Percentiles rank a stretch among this genome's conserved stretches.
Evolutionary conservation across 2,888 invertebrate species (phyloP).

Genomic region (Drosophila austrosaltans): DNA sequence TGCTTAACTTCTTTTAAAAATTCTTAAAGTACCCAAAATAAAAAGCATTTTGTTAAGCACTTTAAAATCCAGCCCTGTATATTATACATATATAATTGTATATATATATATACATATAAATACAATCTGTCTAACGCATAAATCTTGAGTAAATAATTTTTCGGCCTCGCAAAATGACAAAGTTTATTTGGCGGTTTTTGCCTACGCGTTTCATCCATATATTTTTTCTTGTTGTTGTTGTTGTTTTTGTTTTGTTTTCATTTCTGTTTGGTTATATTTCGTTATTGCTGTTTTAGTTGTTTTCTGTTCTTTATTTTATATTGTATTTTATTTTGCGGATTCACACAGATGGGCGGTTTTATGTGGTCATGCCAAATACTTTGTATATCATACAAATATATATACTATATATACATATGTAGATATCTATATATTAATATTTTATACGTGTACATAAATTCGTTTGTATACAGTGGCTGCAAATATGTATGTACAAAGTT

Average conservation of each 20-base stretch:
- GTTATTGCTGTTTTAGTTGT: constrained; percentile 2
- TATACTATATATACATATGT: constrained; percentile 4
- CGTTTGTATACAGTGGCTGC: not conserved
- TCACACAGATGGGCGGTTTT: constrained; percentile 55
- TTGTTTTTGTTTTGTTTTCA: constrained; percentile 6
- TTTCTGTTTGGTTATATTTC: constrained; percentile 8
- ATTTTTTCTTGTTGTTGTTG: not conserved
- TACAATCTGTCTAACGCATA: constrained; percentile 45
- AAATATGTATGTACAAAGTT: not conserved
- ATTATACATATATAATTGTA: constrained; percentile 11
- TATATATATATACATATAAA: constrained; percentile 17
- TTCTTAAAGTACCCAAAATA: too few species aligned
- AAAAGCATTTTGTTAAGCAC: too few species aligned
- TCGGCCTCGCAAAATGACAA: constrained; percentile 52
- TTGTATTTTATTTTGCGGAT: constrained; percentile 32
- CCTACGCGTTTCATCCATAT: constrained; percentile 7
- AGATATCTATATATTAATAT: constrained; percentile 19
- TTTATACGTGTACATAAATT: constrained; percentile 5
- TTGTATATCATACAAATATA: not conserved
- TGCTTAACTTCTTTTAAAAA: too few species aligned
- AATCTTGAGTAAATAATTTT: constrained; percentile 63
- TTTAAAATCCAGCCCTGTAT: not conserved
- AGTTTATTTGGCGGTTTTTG: constrained; percentile 62
- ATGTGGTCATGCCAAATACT: constrained; percentile 42
- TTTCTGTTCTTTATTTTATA: constrained; percentile 18